Conservation (phyloP, 1,140 invertebrate genomes). For the Bradysia coprophila region DNA sequence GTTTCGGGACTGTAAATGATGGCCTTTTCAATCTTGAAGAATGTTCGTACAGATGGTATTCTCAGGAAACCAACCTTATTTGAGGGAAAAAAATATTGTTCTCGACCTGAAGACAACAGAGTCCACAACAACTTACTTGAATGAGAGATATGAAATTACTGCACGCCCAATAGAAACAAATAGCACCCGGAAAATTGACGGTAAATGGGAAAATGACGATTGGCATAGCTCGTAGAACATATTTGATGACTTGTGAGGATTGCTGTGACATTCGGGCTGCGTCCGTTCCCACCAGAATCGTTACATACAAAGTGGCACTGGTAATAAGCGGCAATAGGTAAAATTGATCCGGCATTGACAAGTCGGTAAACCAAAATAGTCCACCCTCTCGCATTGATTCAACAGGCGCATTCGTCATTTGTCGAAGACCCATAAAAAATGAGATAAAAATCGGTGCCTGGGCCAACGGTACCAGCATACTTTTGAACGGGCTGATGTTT, state of each 20-base stretch:
- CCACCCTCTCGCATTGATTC: slow-evolving; percentile 81
- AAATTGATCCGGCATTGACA: slow-evolving; percentile 78
- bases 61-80: slow-evolving; percentile 44
- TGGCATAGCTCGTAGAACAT: slow-evolving; percentile 54
- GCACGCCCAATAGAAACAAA: slow-evolving; percentile 79
- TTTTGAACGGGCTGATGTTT: slow-evolving; percentile 60
- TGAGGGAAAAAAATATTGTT: neutral
- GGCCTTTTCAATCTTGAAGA: slow-evolving; percentile 58
- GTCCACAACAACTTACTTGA: slow-evolving; percentile 33
- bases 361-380: slow-evolving; percentile 79
- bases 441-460: slow-evolving; percentile 85
- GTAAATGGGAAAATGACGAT: slow-evolving; percentile 69
- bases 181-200: slow-evolving; percentile 73
- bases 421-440: slow-evolving; percentile 66
- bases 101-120: too few species aligned
- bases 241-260: slow-evolving; percentile 49
- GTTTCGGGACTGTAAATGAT: slow-evolving; percentile 32
- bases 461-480: slow-evolving; percentile 55
- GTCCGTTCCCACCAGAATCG: slow-evolving; percentile 75
- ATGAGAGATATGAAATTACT: slow-evolving; percentile 75
- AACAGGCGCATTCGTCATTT: slow-evolving; percentile 74
- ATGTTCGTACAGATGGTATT: slow-evolving; percentile 49
- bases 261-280: slow-evolving; percentile 37
- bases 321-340: slow-evolving; percentile 77
- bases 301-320: slow-evolving; percentile 53